Base-by-base conservation (phyloP, 2,888 invertebrate genomes). In the Drosophila incognita region DNA sequence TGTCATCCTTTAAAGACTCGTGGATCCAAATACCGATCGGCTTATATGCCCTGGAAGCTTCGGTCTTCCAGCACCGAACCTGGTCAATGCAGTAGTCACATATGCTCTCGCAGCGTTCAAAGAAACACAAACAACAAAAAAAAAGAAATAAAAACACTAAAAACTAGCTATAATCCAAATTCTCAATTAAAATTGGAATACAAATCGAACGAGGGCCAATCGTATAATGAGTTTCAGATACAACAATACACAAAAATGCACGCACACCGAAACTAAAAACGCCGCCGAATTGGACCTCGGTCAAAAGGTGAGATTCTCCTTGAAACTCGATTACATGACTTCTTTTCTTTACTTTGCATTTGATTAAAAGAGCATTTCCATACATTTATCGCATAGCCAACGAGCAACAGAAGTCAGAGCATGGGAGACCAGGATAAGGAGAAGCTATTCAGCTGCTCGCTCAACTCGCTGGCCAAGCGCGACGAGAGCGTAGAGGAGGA, bases 341-440 rank as follows among this genome's bases (percentile, higher is more conserved):
- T 11, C 1, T 5, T 29, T 35, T 10, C 18, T 21, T 27, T 49
- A 27, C 18, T 49, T 27, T 56, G 38, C 4, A 38, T 38, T n/a
- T n/a, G 27, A 56, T 38, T 38, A n/a, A 40, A 29, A 38, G 1
- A 33, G 2, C 8, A 15, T 38, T 13, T 38, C 15, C 11, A 13
- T 56, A 10, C n/a, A 38, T 29, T 38, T 27, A 4, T 21, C 29
- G 15, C 10, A 21, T 29, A 57, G 57, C 31, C 57, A 61, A 63
- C 73, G 15, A 42, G 35, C 38, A 70, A 58, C 59, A 53, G 67
- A 27, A 38, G 97, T 46, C 21, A 46, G 91, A 94, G 52, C 93
- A 52, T 90, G 89, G 75, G 87, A 81, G 53, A 80, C 56, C 69
- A 93, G 56, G 81, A 89, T 59, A 74, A 79, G 24, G 76, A 61